Base-by-base conservation (phyloP, 2,113 vertebrate species). In the Tragulus kanchil region DNA sequence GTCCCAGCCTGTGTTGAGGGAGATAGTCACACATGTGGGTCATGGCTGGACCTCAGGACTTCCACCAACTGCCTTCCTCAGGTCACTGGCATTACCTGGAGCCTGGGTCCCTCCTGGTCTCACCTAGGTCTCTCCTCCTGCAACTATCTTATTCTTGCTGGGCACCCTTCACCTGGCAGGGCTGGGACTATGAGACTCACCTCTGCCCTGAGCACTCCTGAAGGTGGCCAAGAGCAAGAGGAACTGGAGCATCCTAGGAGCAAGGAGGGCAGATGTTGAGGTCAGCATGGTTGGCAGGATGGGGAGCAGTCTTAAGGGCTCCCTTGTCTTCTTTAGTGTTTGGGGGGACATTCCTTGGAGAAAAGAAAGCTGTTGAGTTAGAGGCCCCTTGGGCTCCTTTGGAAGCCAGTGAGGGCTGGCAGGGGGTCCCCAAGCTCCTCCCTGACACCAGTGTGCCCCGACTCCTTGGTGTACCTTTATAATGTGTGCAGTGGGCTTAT, bases 261-360 rank as follows among this genome's bases (percentile, higher is more conserved):
- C 0, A 0, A 1, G 16, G 42, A 50, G 28, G 23, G 4, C 6
- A 8, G 21, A 10, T 1, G 59, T 26, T 0, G 10, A 42, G 58
- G 11, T 56, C n/a, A 5, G 16, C 83, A 75, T 85, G 87, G 87
- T 13, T 1, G 3, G 75, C 13, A 4, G 89, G 56, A 36, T 0
- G 3, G 6, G 3, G 8, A 14, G 31, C 28, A 61, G 28, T 26
- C 8, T 9, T 67, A 45, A 14, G 86, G 67, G 36, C 10, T 45
- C 28, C 54, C 8, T 6, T 0, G 73, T 58, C 26, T 58, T 87
- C 6, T 1, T 48, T 54, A 26, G 1, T 13, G 21, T 69, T 31
- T 50, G 25, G 59, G 0, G 23, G 62, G 58, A 52, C 21, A 4
- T 11, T n/a, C 58, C 62, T 64, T 89, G 81, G 13, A 48, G 50